Conservation (phyloP, 2,797 vertebrate species). For the Acrocephalus scirpaceus region DNA sequence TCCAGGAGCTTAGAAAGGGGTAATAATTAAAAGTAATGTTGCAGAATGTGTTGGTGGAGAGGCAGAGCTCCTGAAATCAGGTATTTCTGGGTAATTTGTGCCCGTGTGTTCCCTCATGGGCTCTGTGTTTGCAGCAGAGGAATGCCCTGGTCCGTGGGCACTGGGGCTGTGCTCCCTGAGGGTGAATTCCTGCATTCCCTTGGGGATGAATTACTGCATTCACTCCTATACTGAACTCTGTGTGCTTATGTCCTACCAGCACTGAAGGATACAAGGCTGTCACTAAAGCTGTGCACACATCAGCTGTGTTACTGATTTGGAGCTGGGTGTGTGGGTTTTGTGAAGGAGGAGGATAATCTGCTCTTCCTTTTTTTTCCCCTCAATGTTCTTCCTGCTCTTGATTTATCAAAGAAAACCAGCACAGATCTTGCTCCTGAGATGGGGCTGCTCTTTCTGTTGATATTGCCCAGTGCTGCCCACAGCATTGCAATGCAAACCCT, state of each 20-base stretch:
- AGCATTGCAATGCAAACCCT: background rate
- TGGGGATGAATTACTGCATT: background rate
- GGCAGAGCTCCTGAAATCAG: background rate
- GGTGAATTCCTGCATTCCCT: background rate
- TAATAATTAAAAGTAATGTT: background rate
- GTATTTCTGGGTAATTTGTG: background rate
- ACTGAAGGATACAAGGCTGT: background rate
- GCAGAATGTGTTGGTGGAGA: background rate
- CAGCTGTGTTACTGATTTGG: conserved; percentile 8
- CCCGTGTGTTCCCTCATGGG: accelerated
- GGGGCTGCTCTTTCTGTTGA: background rate
- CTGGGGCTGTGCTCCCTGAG: background rate
- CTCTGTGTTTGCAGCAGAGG: background rate
- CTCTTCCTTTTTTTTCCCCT: background rate
- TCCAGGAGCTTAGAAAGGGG: background rate
- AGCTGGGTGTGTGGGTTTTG: conserved; percentile 42
- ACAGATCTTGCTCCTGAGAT: background rate
- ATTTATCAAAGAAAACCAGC: background rate
- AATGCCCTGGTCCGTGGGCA: background rate
- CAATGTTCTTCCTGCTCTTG: background rate
- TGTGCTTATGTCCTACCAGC: background rate
- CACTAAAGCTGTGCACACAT: background rate
- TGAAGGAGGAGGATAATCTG: conserved; percentile 53
- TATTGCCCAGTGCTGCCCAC: background rate
- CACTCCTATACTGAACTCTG: background rate